These are phyloP conservation scores for Lymantria monacha DNA, from an alignment of 2,888 invertebrate genomes.

Conservation along the genomic window DNA sequence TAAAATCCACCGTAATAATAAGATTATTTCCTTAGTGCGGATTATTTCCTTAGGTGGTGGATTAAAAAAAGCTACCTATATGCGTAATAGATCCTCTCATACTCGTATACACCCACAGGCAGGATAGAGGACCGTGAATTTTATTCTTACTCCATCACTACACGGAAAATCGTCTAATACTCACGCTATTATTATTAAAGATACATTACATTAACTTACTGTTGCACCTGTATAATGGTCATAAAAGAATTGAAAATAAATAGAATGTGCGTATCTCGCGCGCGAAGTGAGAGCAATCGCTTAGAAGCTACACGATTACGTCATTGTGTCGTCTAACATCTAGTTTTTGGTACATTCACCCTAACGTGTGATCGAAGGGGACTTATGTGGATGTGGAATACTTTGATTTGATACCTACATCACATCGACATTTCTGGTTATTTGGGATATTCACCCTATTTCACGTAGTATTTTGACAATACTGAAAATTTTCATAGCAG, in stretches of 20 bases:
- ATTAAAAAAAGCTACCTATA: no score
- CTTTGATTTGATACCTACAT: background rate
- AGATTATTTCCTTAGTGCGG: no score
- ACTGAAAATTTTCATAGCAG: background rate
- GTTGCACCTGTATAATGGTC: background rate
- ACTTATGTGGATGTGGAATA: background rate
- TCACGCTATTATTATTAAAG: no score
- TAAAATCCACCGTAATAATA: no score
- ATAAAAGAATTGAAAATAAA: slow-evolving; percentile 75
- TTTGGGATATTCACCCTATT: background rate
- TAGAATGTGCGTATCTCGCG: slow-evolving; percentile 57
- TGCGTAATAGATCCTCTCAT: no score
- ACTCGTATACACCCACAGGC: no score
- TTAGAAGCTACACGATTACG: slow-evolving; percentile 63
- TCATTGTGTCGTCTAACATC: slow-evolving; percentile 14
- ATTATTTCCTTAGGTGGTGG: no score
- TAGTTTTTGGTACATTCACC: slow-evolving; percentile 8
- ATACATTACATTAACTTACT: no score
- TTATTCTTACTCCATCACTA: no score
- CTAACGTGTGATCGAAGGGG: slow-evolving; percentile 1
- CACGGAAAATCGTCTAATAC: no score
- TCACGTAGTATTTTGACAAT: background rate
- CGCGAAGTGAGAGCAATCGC: slow-evolving; percentile 62
- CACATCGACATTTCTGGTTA: background rate
- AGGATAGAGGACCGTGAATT: no score